Evolutionary conservation across 1,140 invertebrate genomes (phyloP).

Genomic region (Heterodera schachtii): DNA sequence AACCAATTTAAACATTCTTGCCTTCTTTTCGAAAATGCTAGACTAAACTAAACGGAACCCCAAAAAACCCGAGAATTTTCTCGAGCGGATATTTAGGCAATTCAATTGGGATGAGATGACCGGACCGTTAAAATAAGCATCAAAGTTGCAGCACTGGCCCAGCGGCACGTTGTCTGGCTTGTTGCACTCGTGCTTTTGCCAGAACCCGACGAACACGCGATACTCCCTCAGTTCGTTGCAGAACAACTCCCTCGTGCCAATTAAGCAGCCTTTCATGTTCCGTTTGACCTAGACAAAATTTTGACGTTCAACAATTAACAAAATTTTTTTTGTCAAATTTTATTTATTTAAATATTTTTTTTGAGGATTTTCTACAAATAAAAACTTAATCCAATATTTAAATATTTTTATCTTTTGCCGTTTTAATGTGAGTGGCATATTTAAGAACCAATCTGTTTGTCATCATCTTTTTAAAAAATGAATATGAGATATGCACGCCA

Average conservation of each 20-base stretch:
- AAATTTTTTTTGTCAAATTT: too few species aligned
- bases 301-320: background rate
- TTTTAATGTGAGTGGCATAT: too few species aligned
- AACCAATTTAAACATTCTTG: too few species aligned
- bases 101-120: background rate
- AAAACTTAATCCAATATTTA: too few species aligned
- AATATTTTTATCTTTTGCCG: too few species aligned
- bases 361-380: too few species aligned
- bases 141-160: conserved; percentile 19
- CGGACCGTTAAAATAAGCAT: conserved; percentile 24
- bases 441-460: too few species aligned
- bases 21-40: too few species aligned
- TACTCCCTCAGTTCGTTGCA: conserved; percentile 25
- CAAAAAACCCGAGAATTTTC: background rate
- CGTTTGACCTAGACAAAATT: conserved; percentile 24
- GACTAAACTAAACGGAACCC: too few species aligned
- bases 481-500: too few species aligned
- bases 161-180: conserved; percentile 27
- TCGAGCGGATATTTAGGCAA: background rate
- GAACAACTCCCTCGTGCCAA: conserved; percentile 25
- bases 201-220: conserved; percentile 29
- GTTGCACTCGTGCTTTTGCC: conserved; percentile 22
- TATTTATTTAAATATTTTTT: too few species aligned
- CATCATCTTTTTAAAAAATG: too few species aligned
- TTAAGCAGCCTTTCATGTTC: conserved; percentile 27